Evolutionary conservation across 2,113 vertebrate genomes (phyloP).

Genomic region (Gymnocephalus cernua): DNA sequence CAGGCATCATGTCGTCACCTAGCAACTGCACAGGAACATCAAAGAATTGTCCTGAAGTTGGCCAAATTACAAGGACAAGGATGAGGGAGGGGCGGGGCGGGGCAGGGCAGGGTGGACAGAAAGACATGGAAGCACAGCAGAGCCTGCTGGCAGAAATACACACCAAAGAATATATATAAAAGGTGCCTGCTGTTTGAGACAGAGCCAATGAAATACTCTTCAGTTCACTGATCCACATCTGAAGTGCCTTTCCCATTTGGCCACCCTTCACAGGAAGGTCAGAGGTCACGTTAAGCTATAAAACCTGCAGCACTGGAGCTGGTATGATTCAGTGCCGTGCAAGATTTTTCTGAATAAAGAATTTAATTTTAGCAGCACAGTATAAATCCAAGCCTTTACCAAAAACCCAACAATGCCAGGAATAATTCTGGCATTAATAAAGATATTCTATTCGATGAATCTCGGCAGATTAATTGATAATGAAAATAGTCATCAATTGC

Average conservation of each 20-base stretch:
- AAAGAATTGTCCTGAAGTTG: constrained; percentile 62
- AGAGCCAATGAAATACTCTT: background rate
- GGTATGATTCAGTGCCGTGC: background rate
- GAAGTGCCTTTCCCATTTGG: background rate
- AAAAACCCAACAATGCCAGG: background rate
- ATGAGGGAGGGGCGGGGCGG: constrained; percentile 7
- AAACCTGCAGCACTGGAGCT: background rate
- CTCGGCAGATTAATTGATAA: no score
- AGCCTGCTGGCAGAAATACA: background rate
- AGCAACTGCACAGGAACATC: constrained; percentile 74
- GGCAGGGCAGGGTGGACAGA: background rate
- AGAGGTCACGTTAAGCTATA: background rate
- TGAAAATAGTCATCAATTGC: no score
- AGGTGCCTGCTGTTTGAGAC: constrained; percentile 19
- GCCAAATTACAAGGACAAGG: constrained; percentile 31
- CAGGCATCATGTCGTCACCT: constrained; percentile 63
- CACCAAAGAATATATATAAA: background rate
- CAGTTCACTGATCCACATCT: background rate
- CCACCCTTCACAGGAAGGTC: background rate
- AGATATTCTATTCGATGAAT: no score
- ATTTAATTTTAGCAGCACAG: background rate
- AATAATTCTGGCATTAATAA: background rate
- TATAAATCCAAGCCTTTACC: background rate
- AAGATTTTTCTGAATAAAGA: background rate
- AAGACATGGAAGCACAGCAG: background rate